phyloP scores from a whole-genome alignment of 2,797 vertebrate species.

The Cyprinodon diabolis region DNA sequence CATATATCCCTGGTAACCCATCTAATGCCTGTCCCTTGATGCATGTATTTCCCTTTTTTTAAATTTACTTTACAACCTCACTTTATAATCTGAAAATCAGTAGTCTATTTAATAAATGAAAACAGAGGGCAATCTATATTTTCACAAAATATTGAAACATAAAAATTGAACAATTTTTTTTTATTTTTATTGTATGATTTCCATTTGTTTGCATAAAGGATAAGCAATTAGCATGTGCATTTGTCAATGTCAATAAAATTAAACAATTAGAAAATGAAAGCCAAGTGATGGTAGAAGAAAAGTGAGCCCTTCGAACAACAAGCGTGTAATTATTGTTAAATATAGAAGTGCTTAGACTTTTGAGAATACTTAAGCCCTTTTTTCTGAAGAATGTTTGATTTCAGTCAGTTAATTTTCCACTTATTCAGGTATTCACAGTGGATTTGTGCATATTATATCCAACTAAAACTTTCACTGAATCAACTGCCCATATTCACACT shows the following conservation, averaged over 20 bases:
- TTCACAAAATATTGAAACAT: neutral
- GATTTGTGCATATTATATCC: neutral
- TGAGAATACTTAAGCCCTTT: neutral
- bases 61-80: neutral
- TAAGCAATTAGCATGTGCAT: neutral
- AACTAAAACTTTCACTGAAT: neutral
- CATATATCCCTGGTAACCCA: slow-evolving; percentile 27
- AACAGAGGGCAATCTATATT: neutral
- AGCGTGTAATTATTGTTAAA: neutral
- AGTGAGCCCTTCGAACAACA: neutral
- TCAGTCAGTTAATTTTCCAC: neutral
- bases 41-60: neutral
- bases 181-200: neutral
- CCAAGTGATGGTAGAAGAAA: neutral
- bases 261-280: neutral
- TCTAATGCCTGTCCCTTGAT: neutral
- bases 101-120: neutral
- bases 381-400: neutral
- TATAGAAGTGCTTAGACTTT: neutral
- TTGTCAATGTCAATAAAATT: neutral
- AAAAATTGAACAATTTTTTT: neutral
- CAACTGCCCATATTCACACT: neutral
- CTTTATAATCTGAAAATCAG: neutral
- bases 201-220: neutral
- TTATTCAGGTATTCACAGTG: too few species aligned